Evolutionary conservation across 2,113 vertebrate genomes (phyloP).

Genomic region (Semnopithecus entellus): DNA sequence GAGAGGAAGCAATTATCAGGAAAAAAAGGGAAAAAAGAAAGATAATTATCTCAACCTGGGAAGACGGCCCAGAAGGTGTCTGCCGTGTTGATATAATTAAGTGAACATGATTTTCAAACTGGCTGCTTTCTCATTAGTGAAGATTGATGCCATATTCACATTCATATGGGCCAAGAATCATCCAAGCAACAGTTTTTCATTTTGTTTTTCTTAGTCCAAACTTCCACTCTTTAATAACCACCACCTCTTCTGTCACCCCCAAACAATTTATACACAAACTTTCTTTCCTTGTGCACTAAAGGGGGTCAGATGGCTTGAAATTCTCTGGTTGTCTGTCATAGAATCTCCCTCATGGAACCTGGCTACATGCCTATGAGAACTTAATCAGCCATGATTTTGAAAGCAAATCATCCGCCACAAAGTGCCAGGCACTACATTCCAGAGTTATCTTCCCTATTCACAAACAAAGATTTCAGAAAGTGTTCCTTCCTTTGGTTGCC

Average conservation of each 20-base stretch:
- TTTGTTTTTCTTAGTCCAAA: background rate
- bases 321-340: background rate
- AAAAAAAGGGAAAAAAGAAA: background rate
- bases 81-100: conserved; percentile 3
- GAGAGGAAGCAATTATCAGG: background rate
- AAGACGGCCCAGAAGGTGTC: conserved; percentile 26
- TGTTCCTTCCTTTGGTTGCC: background rate
- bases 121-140: background rate
- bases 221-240: background rate
- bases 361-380: background rate
- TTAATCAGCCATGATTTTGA: background rate
- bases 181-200: background rate
- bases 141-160: background rate
- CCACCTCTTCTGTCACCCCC: background rate
- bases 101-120: background rate
- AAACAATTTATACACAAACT: too few species aligned
- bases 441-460: background rate
- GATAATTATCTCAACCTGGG: conserved; percentile 6
- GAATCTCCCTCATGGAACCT: too few species aligned
- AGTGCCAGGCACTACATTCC: background rate
- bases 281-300: background rate
- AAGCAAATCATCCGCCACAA: accelerated
- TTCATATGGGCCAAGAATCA: background rate
- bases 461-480: background rate
- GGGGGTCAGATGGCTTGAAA: background rate